Evolutionary conservation across 2,888 invertebrate genomes (phyloP), one percentile per base, ranked within the genome.

Genomic region (Timema podura): DNA sequence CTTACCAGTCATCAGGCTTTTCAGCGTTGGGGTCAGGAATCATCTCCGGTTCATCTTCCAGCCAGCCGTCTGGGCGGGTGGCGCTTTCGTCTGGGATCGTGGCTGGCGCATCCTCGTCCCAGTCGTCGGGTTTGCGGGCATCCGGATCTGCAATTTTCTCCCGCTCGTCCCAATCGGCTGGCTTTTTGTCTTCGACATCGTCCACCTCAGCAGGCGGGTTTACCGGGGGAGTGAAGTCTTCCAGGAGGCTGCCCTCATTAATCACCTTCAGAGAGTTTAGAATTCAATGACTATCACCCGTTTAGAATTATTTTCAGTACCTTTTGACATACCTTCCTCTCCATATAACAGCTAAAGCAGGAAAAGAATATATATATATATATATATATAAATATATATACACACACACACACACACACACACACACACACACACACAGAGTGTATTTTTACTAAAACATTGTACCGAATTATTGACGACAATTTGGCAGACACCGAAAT

Each of bases 111-210:
- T 89, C 88, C 80, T 99, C 98, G 81, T 98, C 95, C 98, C 98
- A 99, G 80, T 98, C 97, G 0, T 91, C 93, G 0, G 98, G 98
- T 80, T 98, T 98, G 0, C 84, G 83, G 0, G 97, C 93, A 66
- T 89, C 87, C 1, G 93, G 91, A 81, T 98, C 96, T 0, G 93
- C 89, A 74, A 98, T 95, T 87, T 91, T 92, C 80, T 92, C 91
- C 76, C 95, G 87, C 77, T 98, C 98, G 81, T 99, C 99, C 99
- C 99, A 99, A 79, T 96, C 92, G 0, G 87, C 88, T 0, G 99
- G 99, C 79, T 88, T 88, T 70, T 79, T 80, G 76, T 88, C 98
- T 54, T 88, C 82, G 0, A 95, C 95, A 83, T 98, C 98, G 77
- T 95, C 94, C 77, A 98, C 93, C 83, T 97, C 95, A 74, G 91